Evolutionary conservation across 2,797 vertebrate genomes (phyloP).

Genomic region (Coregonus sp.): DNA sequence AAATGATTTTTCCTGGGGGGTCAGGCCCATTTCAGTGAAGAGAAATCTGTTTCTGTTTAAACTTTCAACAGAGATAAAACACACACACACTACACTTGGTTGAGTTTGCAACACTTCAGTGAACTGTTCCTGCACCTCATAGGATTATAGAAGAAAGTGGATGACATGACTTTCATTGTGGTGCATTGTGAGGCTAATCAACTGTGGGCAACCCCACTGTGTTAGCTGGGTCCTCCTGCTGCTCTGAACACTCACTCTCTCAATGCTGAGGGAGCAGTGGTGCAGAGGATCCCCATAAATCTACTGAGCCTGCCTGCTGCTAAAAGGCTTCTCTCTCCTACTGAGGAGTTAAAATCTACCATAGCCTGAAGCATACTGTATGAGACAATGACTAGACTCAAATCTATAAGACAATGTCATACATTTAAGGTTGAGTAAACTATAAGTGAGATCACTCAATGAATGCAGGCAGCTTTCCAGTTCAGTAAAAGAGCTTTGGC

Average conservation of each 20-base stretch:
- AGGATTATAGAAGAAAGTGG: conserved; percentile 32
- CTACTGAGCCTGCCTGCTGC: not conserved
- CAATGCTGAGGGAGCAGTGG: conserved; percentile 16
- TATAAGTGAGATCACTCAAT: conserved; percentile 10
- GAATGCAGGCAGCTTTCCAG: conserved; percentile 34
- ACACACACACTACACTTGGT: not conserved
- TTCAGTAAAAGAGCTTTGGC: conserved; percentile 41
- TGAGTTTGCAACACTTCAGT: conserved; percentile 13
- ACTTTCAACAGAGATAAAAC: not conserved
- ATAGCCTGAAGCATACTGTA: not conserved
- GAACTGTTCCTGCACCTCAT: not conserved
- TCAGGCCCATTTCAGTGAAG: not conserved
- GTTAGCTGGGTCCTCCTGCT: conserved; percentile 23
- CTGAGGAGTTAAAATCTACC: not conserved
- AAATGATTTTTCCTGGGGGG: not conserved
- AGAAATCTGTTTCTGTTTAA: not conserved
- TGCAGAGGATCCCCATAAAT: conserved; percentile 19
- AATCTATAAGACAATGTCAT: not conserved
- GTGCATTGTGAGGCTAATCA: conserved; percentile 44
- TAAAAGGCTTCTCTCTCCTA: not conserved
- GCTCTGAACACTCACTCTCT: conserved; percentile 26
- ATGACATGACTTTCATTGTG: conserved; percentile 28
- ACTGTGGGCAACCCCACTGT: conserved; percentile 33
- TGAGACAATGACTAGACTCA: not conserved
- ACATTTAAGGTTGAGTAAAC: conserved; percentile 1